These are phyloP conservation scores for Stomorhina lunata DNA, from an alignment of 2,888 invertebrate genomes.

Conservation along the genomic window DNA sequence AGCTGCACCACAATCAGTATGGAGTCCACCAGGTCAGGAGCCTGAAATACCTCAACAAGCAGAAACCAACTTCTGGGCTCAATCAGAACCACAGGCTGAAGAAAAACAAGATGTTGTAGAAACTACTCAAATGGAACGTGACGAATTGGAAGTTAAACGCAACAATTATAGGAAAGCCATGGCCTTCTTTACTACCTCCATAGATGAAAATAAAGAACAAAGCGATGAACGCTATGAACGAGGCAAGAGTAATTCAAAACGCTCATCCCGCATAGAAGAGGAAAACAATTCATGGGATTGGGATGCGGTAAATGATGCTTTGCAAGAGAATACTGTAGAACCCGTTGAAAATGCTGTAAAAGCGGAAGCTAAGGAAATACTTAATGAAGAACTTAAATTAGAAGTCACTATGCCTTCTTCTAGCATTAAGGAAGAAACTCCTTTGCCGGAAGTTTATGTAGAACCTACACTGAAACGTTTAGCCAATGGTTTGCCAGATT, in stretches of 20 bases:
- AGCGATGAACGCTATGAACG: constrained; percentile 53
- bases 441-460: constrained; percentile 68
- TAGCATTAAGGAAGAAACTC: not conserved
- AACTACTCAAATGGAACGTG: constrained; percentile 41
- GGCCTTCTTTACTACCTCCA: constrained; percentile 77
- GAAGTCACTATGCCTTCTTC: not conserved
- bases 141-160: constrained; percentile 75
- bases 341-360: not conserved
- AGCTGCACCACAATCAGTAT: constrained; percentile 68
- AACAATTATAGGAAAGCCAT: constrained; percentile 77
- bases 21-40: constrained; percentile 56
- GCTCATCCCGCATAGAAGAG: constrained; percentile 66
- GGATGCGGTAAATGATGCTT: constrained; percentile 33
- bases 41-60: constrained; percentile 64
- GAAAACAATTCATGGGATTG: constrained; percentile 58
- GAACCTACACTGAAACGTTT: constrained; percentile 68
- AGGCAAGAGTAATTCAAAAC: constrained; percentile 45
- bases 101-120: not conserved
- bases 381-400: constrained; percentile 61
- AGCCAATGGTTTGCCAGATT: constrained; percentile 72
- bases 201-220: constrained; percentile 74
- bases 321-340: constrained; percentile 6
- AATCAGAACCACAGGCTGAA: constrained; percentile 39
- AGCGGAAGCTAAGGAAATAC: constrained; percentile 37
- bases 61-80: constrained; percentile 70